These are phyloP conservation scores for Scolopax rusticola DNA, from an alignment of 2,797 vertebrate species.

Conservation along the genomic window DNA sequence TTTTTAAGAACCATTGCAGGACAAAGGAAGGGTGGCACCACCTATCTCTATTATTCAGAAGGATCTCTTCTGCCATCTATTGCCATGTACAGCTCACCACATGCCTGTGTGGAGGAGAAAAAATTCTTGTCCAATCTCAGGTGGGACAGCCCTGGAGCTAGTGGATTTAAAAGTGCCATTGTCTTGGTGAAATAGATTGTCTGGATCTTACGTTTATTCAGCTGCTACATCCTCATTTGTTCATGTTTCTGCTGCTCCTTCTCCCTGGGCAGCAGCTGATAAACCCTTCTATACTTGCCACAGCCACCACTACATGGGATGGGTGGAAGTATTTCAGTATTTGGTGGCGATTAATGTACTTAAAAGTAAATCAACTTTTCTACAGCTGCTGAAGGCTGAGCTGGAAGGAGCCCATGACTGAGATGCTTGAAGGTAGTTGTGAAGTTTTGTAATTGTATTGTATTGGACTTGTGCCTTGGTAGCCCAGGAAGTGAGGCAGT, in stretches of 20 bases:
- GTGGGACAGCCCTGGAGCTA: not conserved
- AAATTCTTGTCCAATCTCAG: not conserved
- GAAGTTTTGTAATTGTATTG: not conserved
- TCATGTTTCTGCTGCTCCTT: not conserved
- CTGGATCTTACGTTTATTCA: not conserved
- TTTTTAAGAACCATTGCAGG: slow-evolving; percentile 20
- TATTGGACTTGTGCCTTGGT: not conserved
- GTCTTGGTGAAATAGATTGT: not conserved
- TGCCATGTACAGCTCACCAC: slow-evolving; percentile 58
- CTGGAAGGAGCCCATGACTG: not conserved
- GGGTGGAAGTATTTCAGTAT: not conserved
- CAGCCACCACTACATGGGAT: not conserved
- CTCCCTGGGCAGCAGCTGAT: not conserved
- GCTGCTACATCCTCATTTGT: not conserved
- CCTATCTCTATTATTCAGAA: slow-evolving; percentile 30
- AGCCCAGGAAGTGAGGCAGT: not conserved
- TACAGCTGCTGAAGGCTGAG: not conserved
- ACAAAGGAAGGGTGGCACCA: slow-evolving; percentile 57
- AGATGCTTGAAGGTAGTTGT: not conserved
- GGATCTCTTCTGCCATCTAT: slow-evolving; percentile 75
- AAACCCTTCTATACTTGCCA: not conserved
- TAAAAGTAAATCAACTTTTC: not conserved
- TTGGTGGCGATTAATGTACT: not conserved
- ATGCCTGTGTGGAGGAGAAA: not conserved
- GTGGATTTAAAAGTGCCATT: not conserved